Evolutionary conservation across 1,140 invertebrate genomes (phyloP).

Genomic region (Drosophila prosaltans): DNA sequence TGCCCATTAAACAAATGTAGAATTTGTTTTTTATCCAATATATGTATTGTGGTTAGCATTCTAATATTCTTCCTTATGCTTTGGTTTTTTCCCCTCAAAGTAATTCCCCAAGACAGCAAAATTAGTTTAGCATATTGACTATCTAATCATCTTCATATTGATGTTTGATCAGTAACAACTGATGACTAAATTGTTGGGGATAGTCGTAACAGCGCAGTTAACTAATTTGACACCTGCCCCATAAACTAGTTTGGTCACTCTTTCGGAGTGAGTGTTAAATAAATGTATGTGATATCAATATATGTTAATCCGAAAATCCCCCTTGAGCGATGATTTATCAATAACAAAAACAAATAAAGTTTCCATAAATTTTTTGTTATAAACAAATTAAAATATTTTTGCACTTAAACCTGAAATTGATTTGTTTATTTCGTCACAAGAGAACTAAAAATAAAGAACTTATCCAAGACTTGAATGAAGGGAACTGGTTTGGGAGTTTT

Average conservation of each 20-base stretch:
- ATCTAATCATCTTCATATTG: neutral
- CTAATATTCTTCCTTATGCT: conserved; percentile 1
- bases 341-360: neutral
- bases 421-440: conserved; percentile 12
- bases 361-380: conserved; percentile 2
- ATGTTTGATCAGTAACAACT: neutral
- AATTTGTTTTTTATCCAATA: neutral
- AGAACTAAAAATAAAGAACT: conserved; percentile 1
- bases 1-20: conserved; percentile 23
- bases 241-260: conserved; percentile 5
- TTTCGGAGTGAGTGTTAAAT: neutral
- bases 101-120: neutral
- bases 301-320: conserved; percentile 2
- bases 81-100: neutral
- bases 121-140: conserved; percentile 25
- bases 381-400: conserved; percentile 12
- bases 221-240: conserved; percentile 5
- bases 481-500: conserved; percentile 4
- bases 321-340: neutral
- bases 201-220: neutral
- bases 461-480: neutral
- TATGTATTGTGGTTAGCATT: no score
- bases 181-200: conserved; percentile 17
- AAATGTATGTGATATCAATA: neutral
- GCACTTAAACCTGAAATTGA: neutral